A percentile compares a stretch with the other conserved stretches of the same genome.
These are phyloP conservation scores for Hepsetus odoe DNA, from an alignment of 2,113 vertebrate species.

Conservation along the genomic window DNA sequence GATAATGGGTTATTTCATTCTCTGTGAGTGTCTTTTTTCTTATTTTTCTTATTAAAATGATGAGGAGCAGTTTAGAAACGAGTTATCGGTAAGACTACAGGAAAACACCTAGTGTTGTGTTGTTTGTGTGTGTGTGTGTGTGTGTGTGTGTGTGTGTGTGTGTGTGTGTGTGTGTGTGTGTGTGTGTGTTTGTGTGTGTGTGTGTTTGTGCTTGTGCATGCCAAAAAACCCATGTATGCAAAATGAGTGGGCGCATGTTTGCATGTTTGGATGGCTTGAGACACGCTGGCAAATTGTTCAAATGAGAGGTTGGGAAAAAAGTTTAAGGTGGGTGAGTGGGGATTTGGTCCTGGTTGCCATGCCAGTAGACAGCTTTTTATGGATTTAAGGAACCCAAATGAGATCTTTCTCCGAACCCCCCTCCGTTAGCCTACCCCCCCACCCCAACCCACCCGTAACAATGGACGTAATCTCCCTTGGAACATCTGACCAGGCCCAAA, in stretches of 20 bases:
- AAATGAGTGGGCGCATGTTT: slow-evolving; percentile 11
- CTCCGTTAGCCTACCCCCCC: background rate
- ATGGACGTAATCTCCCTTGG: slow-evolving; percentile 11
- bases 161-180: slow-evolving; percentile 6
- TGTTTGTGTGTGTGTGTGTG: slow-evolving; percentile 8
- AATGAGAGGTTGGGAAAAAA: background rate
- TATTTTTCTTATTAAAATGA: background rate
- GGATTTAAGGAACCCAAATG: slow-evolving; percentile 39
- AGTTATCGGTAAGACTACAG: background rate
- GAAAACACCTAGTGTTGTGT: background rate
- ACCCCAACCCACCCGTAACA: no score
- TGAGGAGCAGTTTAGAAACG: no score
- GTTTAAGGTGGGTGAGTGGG: background rate
- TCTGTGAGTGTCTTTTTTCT: background rate
- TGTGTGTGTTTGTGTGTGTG: background rate
- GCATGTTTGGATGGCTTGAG: slow-evolving; percentile 1
- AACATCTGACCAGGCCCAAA: slow-evolving; percentile 4
- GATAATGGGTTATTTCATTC: background rate
- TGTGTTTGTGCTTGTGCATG: background rate
- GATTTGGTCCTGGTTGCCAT: slow-evolving; percentile 47
- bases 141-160: background rate
- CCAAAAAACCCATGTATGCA: slow-evolving; percentile 9
- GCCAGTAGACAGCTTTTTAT: slow-evolving; percentile 54
- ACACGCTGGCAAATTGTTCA: background rate
- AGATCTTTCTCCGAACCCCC: slow-evolving; percentile 29